Evolutionary conservation across 1,140 invertebrate species (phyloP).

Genomic region (Drosophila littoralis): DNA sequence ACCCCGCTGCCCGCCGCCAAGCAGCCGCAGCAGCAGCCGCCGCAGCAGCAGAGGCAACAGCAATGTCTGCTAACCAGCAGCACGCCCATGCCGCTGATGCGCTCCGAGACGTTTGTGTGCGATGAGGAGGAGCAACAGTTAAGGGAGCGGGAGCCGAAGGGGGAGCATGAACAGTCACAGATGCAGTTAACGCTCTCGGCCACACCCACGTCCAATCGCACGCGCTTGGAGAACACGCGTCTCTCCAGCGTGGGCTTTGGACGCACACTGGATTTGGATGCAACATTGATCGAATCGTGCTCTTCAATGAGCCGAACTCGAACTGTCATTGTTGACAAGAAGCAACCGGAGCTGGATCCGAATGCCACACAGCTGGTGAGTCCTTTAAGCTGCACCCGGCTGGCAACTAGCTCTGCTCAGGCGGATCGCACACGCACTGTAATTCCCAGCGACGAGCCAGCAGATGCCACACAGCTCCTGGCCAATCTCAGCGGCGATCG

Average conservation of each 20-base stretch:
- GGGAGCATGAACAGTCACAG: neutral
- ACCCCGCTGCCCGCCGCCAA: conserved; percentile 57
- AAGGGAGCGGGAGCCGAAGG: neutral
- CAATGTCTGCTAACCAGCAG: conserved; percentile 40
- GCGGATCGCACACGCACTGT: conserved; percentile 7
- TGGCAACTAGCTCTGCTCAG: neutral
- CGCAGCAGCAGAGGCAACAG: conserved; percentile 5
- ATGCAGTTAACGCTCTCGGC: neutral
- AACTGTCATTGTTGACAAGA: neutral
- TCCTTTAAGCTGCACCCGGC: neutral
- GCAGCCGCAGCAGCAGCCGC: conserved; percentile 6
- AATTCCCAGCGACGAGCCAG: neutral
- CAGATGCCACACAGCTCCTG: conserved; percentile 35
- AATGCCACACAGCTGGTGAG: neutral
- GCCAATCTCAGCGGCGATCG: neutral
- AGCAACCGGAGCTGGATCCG: neutral
- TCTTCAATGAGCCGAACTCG: neutral
- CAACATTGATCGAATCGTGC: neutral
- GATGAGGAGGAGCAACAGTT: conserved; percentile 49
- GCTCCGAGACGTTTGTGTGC: conserved; percentile 80
- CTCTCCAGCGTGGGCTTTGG: conserved; percentile 49
- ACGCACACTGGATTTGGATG: conserved; percentile 38
- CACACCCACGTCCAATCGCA: neutral
- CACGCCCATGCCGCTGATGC: conserved; percentile 62
- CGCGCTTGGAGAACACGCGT: conserved; percentile 38